Evolutionary conservation across 2,888 invertebrate genomes (phyloP).

Genomic region (Eilema griseolum): DNA sequence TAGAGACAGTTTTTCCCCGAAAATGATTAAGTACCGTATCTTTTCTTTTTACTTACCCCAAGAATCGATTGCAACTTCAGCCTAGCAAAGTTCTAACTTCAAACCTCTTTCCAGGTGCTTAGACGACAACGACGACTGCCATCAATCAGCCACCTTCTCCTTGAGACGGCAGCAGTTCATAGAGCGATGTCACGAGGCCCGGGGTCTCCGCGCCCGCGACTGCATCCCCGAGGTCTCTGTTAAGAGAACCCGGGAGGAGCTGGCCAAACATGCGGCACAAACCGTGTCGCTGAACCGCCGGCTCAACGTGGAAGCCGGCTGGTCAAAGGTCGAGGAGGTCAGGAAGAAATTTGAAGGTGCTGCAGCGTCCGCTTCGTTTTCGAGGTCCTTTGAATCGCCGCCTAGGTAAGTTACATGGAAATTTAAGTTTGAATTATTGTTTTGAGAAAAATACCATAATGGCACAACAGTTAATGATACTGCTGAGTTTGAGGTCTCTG

Average conservation of each 20-base stretch:
- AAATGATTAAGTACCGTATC: too few species aligned
- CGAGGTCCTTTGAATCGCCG: conserved; percentile 81
- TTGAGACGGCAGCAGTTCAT: conserved; percentile 80
- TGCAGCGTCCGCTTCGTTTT: conserved; percentile 68
- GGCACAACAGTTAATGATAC: too few species aligned
- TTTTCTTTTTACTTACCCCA: neutral
- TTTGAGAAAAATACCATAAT: too few species aligned
- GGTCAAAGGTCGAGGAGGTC: conserved; percentile 84
- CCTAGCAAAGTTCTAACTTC: neutral
- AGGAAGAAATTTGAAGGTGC: conserved; percentile 82
- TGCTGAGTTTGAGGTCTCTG: too few species aligned
- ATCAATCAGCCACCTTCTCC: conserved; percentile 67
- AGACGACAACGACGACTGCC: conserved; percentile 72
- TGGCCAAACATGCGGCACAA: conserved; percentile 80
- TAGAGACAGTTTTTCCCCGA: too few species aligned
- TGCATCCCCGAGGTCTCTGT: conserved; percentile 77
- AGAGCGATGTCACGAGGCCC: conserved; percentile 81
- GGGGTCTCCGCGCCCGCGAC: conserved; percentile 69
- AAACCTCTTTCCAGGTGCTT: conserved; percentile 64
- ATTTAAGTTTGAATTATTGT: neutral
- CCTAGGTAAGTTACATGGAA: conserved; percentile 66
- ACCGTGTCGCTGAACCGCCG: conserved; percentile 74
- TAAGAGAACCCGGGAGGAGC: conserved; percentile 77
- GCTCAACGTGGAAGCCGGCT: conserved; percentile 82
- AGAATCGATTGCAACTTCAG: neutral